A percentile compares a stretch with the other conserved stretches of the same genome.
These are phyloP conservation scores for Arenaria interpres DNA, from an alignment of 2,113 vertebrate genomes.

Conservation along the genomic window DNA sequence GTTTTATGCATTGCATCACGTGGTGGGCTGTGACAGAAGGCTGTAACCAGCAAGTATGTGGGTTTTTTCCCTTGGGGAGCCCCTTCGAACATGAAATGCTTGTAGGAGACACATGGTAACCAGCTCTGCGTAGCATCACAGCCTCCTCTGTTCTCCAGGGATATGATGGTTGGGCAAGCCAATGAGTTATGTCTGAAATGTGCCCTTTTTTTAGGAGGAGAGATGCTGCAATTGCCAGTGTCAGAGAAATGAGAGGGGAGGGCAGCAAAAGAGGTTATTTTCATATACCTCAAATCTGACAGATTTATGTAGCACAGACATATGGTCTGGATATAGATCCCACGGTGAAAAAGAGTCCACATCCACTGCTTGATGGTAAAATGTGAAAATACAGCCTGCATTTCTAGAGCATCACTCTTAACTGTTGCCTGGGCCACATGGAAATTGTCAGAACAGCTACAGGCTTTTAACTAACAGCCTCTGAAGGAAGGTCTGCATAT, in stretches of 20 bases:
- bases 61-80: background rate
- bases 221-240: background rate
- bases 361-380: background rate
- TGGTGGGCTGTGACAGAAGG: background rate
- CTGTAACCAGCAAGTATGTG: background rate
- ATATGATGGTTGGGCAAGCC: background rate
- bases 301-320: background rate
- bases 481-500: background rate
- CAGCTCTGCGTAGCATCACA: background rate
- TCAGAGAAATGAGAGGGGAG: background rate
- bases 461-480: background rate
- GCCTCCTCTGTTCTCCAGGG: background rate
- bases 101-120: background rate
- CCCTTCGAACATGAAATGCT: background rate
- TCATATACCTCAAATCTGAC: background rate
- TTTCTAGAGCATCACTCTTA: background rate
- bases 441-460: slow-evolving; percentile 13
- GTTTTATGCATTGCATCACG: background rate
- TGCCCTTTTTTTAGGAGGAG: background rate
- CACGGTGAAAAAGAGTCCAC: background rate
- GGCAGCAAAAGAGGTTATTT: background rate
- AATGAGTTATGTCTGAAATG: background rate
- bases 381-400: background rate
- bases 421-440: background rate
- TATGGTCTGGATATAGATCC: background rate